Evolutionary conservation across 2,797 vertebrate species (phyloP), one percentile per base, ranked within the genome.

Genomic region (Bradypodion pumilum): DNA sequence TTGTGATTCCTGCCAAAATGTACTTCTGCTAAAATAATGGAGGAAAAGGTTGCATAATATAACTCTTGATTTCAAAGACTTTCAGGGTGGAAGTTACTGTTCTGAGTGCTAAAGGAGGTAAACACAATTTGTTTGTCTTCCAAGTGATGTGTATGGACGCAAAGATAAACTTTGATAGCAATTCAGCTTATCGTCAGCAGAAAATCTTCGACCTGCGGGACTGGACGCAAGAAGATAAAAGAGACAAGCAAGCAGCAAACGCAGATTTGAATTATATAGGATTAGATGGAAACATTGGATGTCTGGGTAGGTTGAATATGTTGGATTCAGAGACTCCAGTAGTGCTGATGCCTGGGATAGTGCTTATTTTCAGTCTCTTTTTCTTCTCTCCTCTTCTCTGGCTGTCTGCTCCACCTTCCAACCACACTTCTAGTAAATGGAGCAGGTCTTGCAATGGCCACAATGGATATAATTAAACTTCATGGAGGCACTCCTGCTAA

Each of bases 401-500:
- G 52, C 52, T 56, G 13, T 13, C 52, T 56, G 19, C 1, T 19
- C 21, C 52, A 56, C 72, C n/a, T 72, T 16, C 73, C 46, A 83
- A 74, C 74, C 29, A 15, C 44, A 63, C 85, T 81, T 81, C 0
- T 59, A 99, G 98, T 99, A 7, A 99, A 99, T n/a, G 98, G 98
- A 63, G 98, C 98, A 16, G 98, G 98, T 83, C 94, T 99, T 87
- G 98, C 98, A 73, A 99, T 99, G 98, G 98, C 98, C 82, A 99
- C 98, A 85, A 99, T 99, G 98, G 98, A 99, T 95, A 99, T 99
- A 92, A 99, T 99, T 92, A 99, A 99, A 91, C 98, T 99, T 60
- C 98, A 99, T 4, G 98, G 98, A 1, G 98, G 98, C 81, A 98
- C 97, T 63, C 98, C 98, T 32, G 98, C 98, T 93, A 99, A 99